Base-by-base conservation (phyloP, 2,797 vertebrate species). In the Taeniopygia guttata region DNA sequence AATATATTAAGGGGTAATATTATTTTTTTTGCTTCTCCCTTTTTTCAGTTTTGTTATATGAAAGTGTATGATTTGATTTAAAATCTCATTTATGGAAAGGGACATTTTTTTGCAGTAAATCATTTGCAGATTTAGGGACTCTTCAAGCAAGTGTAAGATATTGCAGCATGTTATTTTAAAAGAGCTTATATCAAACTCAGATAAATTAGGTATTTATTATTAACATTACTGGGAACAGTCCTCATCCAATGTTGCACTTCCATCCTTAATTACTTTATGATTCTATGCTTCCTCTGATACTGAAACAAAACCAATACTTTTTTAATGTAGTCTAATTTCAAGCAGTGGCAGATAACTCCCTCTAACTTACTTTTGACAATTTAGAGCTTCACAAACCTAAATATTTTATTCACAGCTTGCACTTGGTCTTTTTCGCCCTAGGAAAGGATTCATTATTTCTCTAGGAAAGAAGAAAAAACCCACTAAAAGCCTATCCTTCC, bases 391-490 rank as follows among this genome's bases (percentile, higher is more conserved):
- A n/a, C 14, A 81, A 80, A 76, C 2, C 0, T 2, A 58, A 55
- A 52, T 64, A 81, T 67, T 66, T 66, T 77, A 56, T 80, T 88
- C 52, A 66, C 7, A 74, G 11, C 2, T 60, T 66, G 3, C 11
- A 21, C 16, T 58, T 51, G 2, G 16, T 59, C 22, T 66, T 36
- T 17, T 92, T 70, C 72, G 56, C 21, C 12, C 4, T 21, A 49
- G 16, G 30, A 80, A 83, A 62, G 2, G 10, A 48, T 2, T 63
- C 0, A 10, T 56, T 30, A 66, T 21, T 46, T 11, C 22, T 32
- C 8, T 30, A 52, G 5, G 3, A 34, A 58, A 60, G 30, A 74
- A n/a, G 7, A 62, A 67, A 34, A 55, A 60, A 0, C 0, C 0
- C 16, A 68, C 1, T 2, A 59, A 48, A 59, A 64, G 3, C 9